phyloP scores from a whole-genome alignment of 2,113 vertebrate species.

The Catharus fuscescens region DNA sequence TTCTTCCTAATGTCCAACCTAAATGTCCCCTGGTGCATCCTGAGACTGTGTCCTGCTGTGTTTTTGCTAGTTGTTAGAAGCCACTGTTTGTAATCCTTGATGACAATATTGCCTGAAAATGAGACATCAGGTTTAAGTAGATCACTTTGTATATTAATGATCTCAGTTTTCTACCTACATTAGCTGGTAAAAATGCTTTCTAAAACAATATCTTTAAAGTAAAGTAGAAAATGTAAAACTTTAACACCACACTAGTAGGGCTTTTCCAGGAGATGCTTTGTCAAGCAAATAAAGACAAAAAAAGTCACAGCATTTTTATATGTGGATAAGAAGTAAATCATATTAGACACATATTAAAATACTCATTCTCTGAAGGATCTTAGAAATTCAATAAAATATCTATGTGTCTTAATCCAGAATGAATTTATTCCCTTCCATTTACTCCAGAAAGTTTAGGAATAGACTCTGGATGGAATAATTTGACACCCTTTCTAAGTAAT shows the following conservation, averaged over 20 bases:
- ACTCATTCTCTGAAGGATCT: background rate
- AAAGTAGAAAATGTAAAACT: background rate
- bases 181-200: background rate
- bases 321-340: background rate
- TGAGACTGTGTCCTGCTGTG: background rate
- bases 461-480: background rate
- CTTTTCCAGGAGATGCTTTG: background rate
- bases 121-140: background rate
- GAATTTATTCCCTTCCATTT: background rate
- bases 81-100: background rate
- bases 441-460: background rate
- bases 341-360: background rate
- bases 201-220: background rate
- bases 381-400: background rate
- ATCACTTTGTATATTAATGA: background rate
- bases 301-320: background rate
- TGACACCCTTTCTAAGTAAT: background rate
- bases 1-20: background rate
- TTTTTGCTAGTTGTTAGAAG: background rate
- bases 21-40: background rate
- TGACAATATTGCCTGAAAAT: background rate
- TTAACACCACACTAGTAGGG: background rate
- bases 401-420: background rate
- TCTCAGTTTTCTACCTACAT: background rate
- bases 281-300: background rate